These are phyloP conservation scores for Cichlasoma orientale DNA, from an alignment of 2,797 vertebrate genomes.

Conservation along the genomic window DNA sequence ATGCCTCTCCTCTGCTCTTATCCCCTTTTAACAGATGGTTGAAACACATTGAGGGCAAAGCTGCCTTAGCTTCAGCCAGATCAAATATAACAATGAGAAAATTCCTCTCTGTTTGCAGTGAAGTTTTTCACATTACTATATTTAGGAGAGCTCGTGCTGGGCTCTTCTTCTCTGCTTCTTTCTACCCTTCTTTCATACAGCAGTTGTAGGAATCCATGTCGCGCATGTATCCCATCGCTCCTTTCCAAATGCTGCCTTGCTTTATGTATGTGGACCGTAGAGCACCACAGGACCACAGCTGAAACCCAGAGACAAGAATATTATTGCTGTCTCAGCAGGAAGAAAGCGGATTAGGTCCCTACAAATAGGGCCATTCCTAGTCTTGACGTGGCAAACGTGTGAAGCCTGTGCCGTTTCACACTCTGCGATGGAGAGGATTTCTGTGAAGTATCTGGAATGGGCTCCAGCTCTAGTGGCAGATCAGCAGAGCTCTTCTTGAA, in stretches of 20 bases:
- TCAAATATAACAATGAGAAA: constrained; percentile 68
- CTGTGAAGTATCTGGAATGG: constrained; percentile 51
- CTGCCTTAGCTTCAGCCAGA: constrained; percentile 66
- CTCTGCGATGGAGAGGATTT: constrained; percentile 56
- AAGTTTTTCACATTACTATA: constrained; percentile 59
- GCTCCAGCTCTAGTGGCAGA: constrained; percentile 35
- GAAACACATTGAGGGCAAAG: constrained; percentile 56
- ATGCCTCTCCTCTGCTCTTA: constrained; percentile 62
- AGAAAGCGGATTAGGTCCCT: constrained; percentile 74
- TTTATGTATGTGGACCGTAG: constrained; percentile 56
- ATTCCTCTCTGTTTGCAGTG: constrained; percentile 62
- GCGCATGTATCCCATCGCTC: constrained; percentile 30
- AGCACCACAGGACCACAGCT: constrained; percentile 64
- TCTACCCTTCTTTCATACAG: constrained; percentile 26
- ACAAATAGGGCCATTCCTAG: constrained; percentile 67
- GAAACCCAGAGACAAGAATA: constrained; percentile 75
- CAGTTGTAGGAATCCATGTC: constrained; percentile 36
- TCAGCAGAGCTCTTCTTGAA: constrained; percentile 51
- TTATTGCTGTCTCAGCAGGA: constrained; percentile 75
- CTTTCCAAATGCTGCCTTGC: constrained; percentile 40
- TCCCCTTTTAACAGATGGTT: constrained; percentile 66
- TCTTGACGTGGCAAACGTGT: constrained; percentile 60
- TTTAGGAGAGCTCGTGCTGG: constrained; percentile 69
- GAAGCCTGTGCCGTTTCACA: constrained; percentile 45
- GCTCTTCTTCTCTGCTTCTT: constrained; percentile 47